phyloP scores from a whole-genome alignment of 1,140 invertebrate genomes.

The Mactra quadrangularis region DNA sequence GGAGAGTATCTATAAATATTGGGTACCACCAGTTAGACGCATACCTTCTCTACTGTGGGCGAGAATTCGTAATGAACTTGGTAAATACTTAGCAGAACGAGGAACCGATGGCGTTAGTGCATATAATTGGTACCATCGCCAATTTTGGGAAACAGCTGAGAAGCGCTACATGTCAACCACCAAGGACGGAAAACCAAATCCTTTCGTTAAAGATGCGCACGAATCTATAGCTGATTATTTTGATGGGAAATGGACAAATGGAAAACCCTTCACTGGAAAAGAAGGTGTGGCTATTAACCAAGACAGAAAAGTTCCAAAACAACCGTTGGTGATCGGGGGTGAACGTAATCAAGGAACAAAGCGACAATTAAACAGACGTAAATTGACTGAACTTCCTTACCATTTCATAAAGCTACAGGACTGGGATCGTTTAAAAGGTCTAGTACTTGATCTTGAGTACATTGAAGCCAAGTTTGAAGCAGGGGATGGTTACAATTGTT shows the following conservation, averaged over 20 bases:
- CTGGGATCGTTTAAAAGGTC: conserved; percentile 39
- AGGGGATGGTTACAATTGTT: conserved; percentile 44
- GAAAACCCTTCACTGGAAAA: conserved; percentile 39
- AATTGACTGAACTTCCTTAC: conserved; percentile 47
- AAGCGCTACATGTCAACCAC: conserved; percentile 97
- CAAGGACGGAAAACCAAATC: background rate
- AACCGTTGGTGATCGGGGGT: conserved; percentile 33
- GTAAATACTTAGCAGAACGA: conserved; percentile 97
- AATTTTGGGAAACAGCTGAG: conserved; percentile 83
- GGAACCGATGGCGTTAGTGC: conserved; percentile 89
- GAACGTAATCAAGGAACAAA: background rate
- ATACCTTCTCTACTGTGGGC: conserved; percentile 73
- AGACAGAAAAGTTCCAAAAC: conserved; percentile 46
- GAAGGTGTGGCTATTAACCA: conserved; percentile 18
- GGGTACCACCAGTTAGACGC: conserved; percentile 67
- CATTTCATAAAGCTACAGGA: conserved; percentile 46
- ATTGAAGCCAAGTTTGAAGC: conserved; percentile 60
- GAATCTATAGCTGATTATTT: conserved; percentile 52
- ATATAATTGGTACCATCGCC: conserved; percentile 72
- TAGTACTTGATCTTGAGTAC: conserved; percentile 32
- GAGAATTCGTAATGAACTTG: conserved; percentile 91
- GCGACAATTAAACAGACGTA: conserved; percentile 43
- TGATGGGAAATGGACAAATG: conserved; percentile 46
- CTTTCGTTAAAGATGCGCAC: conserved; percentile 34
- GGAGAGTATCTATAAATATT: conserved; percentile 62